Percentiles rank a stretch among this genome's conserved stretches.
Evolutionary conservation across 2,888 invertebrate species (phyloP).

Genomic region (Steromphala cineraria): DNA sequence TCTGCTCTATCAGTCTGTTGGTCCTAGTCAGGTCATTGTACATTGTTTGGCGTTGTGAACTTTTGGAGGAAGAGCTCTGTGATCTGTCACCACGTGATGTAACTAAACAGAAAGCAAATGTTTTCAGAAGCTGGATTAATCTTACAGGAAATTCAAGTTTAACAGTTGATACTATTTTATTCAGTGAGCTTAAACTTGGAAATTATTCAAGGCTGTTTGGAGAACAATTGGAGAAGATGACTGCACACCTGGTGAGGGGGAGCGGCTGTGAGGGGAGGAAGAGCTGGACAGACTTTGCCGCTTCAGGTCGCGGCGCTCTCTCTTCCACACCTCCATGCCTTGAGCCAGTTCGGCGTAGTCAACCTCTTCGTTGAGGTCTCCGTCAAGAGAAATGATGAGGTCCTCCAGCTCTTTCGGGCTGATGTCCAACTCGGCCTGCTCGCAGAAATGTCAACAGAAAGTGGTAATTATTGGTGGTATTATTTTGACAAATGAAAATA

Average conservation of each 20-base stretch:
- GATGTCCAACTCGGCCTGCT: constrained; percentile 67
- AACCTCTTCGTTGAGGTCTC: constrained; percentile 65
- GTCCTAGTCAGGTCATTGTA: background rate
- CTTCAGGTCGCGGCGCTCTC: constrained; percentile 59
- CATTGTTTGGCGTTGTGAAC: background rate
- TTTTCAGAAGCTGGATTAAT: no score
- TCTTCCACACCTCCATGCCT: constrained; percentile 61
- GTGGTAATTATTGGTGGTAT: no score
- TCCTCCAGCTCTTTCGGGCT: constrained; percentile 68
- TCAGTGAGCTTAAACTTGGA: no score
- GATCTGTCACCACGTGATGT: background rate
- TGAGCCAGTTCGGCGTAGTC: constrained; percentile 69
- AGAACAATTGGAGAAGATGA: no score
- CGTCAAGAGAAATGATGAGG: constrained; percentile 68
- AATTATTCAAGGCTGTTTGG: no score
- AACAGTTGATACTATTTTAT: no score
- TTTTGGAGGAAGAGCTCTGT: constrained; percentile 1
- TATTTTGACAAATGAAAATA: no score
- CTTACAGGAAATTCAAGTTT: no score
- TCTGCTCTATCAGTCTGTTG: background rate
- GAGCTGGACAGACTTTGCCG: constrained; percentile 47
- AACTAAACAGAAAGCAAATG: background rate
- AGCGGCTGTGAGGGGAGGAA: background rate
- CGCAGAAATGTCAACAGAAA: background rate
- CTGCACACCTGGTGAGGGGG: background rate